Evolutionary conservation across 2,888 invertebrate genomes (phyloP), one percentile per base, ranked within the genome.

Genomic region (Girardia tigrina): DNA sequence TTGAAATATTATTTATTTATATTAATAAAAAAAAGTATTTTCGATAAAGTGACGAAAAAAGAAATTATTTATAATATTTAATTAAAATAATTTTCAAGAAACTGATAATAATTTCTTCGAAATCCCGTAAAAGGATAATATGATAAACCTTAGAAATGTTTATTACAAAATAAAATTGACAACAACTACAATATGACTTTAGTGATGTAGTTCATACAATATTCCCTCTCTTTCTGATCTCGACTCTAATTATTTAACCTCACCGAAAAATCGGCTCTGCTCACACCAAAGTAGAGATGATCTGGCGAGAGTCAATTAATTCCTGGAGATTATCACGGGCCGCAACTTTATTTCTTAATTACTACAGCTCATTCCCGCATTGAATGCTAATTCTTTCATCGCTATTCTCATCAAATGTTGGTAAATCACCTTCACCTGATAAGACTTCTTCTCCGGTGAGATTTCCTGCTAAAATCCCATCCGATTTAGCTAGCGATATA

Each of bases 201-300:
- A 16, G 56, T 4, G 56, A 12, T 6, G 4, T 12, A 56, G 56
- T 56, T 56, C 56, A 56, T 8, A 20, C 4, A 56, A 36, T 36
- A 12, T 36, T 8, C 16, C 8, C 36, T 12, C 16, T 20, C 20
- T 56, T 56, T 56, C 56, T 56, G 56, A 56, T 56, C 56, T 56
- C 56, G 56, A 56, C 56, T 56, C 56, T 56, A 56, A 56, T 56
- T 56, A 56, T 56, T 56, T 56, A 56, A 56, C 56, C 56, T 56
- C 56, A 56, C 56, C 56, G 56, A 56, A 56, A n/a, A 56, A 56
- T 56, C 56, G 56, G 56, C 56, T 56, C 56, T 56, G n/a, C 56
- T 56, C 56, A 56, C n/a, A 56, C 56, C 56, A 56, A 56, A 56
- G 56, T 56, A 56, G 56, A 56, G 56, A 56, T 56, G 56, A 56